Conservation (phyloP, 2,888 invertebrate species). For the Ischnura elegans region DNA sequence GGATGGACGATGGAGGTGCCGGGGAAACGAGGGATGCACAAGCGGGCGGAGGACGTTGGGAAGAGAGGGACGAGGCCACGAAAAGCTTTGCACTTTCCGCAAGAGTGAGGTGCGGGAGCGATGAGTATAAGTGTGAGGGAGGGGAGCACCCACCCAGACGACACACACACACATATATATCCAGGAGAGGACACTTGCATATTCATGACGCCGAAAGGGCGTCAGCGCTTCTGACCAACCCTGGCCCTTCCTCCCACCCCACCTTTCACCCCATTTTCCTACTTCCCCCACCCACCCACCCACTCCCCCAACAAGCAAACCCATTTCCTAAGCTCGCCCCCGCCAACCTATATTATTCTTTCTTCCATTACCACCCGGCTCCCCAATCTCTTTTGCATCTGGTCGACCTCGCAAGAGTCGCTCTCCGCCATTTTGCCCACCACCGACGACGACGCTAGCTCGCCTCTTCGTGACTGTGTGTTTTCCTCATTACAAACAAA, state of each 20-base stretch:
- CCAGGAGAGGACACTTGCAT: slow-evolving; percentile 33
- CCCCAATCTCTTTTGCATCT: background rate
- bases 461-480: background rate
- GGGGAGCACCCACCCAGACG: too few species aligned
- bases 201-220: slow-evolving; percentile 61
- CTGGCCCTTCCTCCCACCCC: background rate
- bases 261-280: background rate
- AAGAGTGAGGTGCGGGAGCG: too few species aligned
- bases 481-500: background rate
- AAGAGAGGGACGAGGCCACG: background rate
- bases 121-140: too few species aligned
- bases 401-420: background rate
- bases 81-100: too few species aligned
- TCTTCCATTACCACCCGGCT: background rate
- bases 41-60: background rate
- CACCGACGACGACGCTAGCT: background rate
- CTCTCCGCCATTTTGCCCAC: background rate
- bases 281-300: background rate
- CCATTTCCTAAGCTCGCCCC: background rate
- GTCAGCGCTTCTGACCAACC: slow-evolving; percentile 58
- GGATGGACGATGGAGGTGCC: background rate
- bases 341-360: background rate
- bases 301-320: background rate
- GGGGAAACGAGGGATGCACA: background rate
- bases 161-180: background rate